Percentiles rank a stretch among this genome's conserved stretches.
phyloP scores from a whole-genome alignment of 2,888 invertebrate species.

The Girardia tigrina region DNA sequence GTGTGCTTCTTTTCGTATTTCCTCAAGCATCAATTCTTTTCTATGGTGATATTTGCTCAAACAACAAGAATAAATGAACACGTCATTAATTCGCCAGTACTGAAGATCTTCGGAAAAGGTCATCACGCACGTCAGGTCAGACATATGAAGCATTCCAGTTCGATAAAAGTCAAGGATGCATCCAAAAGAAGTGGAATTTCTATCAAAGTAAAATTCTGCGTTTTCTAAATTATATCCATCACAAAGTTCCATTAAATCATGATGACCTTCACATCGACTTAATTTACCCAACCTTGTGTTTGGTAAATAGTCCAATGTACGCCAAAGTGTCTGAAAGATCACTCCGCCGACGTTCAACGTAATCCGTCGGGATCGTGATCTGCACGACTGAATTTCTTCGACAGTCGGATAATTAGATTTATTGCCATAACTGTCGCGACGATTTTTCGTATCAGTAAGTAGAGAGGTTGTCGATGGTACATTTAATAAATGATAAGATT shows the following conservation, averaged over 20 bases:
- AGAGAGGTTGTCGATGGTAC: conserved; percentile 1
- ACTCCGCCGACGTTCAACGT: conserved; percentile 6
- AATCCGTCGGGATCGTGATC: not conserved
- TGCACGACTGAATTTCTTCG: conserved; percentile 4
- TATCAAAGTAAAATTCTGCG: conserved; percentile 79
- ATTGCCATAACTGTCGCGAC: conserved; percentile 6
- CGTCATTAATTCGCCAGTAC: conserved; percentile 94
- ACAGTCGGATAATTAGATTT: not conserved
- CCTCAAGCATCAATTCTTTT: conserved; percentile 91
- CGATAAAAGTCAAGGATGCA: conserved; percentile 86
- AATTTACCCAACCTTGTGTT: not conserved
- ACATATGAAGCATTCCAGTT: conserved; percentile 87
- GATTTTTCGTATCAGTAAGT: not conserved
- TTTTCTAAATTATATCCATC: not conserved
- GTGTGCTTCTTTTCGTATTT: conserved; percentile 94
- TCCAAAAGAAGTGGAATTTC: conserved; percentile 90
- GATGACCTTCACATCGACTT: not conserved
- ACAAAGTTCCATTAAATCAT: not conserved
- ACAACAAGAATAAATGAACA: conserved; percentile 90
- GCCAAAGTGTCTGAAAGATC: conserved; percentile 2
- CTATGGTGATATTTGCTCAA: conserved; percentile 95
- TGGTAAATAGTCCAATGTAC: conserved; percentile 19
- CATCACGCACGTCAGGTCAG: conserved; percentile 95
- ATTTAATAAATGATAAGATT: not conserved
- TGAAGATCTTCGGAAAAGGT: conserved; percentile 95